Conservation (phyloP, 1,140 invertebrate species). For the Eriosoma lanigerum region DNA sequence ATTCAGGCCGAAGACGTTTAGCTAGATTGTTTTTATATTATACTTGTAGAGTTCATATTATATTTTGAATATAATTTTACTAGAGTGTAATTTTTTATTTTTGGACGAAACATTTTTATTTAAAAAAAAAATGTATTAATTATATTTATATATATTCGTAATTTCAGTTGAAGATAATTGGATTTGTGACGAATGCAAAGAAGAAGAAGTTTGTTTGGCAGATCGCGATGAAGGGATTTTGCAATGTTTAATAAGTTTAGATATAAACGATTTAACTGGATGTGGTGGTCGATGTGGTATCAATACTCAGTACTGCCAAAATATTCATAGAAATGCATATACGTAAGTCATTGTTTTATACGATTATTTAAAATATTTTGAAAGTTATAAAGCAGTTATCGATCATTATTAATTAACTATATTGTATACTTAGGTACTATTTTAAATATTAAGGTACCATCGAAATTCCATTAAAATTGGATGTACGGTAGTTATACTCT, state of each 20-base stretch:
- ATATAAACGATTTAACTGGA: slow-evolving; percentile 69
- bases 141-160: neutral
- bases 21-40: neutral
- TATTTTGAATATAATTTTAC: slow-evolving; percentile 20
- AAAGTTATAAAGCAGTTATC: too few relatives aligned
- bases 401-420: too few relatives aligned
- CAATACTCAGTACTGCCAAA: slow-evolving; percentile 71
- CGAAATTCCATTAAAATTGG: neutral
- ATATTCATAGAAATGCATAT: slow-evolving; percentile 64
- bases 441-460: slow-evolving; percentile 3
- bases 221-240: slow-evolving; percentile 65
- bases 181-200: slow-evolving; percentile 60
- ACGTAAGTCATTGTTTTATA: slow-evolving; percentile 58
- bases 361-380: too few relatives aligned
- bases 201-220: slow-evolving; percentile 68
- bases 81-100: slow-evolving; percentile 2
- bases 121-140: too few relatives aligned
- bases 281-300: slow-evolving; percentile 73
- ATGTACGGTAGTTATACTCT: slow-evolving; percentile 42
- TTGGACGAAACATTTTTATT: too few relatives aligned
- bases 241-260: slow-evolving; percentile 63
- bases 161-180: slow-evolving; percentile 53
- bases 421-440: too few relatives aligned
- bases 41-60: too few relatives aligned
- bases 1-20: too few relatives aligned